Evolutionary conservation across 1,140 invertebrate genomes (phyloP).

Genomic region (Andricus grossulariae): DNA sequence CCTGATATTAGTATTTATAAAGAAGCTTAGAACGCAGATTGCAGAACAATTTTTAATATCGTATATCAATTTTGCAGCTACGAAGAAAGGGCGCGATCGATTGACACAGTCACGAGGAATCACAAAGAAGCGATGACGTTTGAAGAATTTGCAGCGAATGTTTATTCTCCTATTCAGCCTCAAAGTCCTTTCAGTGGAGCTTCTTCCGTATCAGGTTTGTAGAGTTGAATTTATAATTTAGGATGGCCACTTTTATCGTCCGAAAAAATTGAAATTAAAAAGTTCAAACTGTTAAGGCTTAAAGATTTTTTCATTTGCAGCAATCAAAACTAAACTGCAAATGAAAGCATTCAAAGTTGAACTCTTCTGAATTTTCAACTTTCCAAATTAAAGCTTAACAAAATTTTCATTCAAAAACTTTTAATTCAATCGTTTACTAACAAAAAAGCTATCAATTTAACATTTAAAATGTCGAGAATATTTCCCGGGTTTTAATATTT

Average conservation of each 20-base stretch:
- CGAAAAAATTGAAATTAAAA: too few relatives aligned
- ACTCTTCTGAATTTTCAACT: too few relatives aligned
- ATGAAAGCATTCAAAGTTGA: too few relatives aligned
- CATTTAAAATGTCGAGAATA: conserved; percentile 32
- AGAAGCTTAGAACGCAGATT: too few relatives aligned
- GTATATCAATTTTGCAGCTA: conserved; percentile 82
- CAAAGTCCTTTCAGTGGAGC: conserved; percentile 73
- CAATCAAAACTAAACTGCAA: too few relatives aligned
- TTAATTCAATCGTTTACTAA: neutral
- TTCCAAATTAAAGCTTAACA: too few relatives aligned
- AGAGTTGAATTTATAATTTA: conserved; percentile 14
- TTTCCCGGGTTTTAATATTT: too few relatives aligned
- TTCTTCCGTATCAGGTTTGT: conserved; percentile 72
- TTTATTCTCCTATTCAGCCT: conserved; percentile 86
- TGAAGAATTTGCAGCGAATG: conserved; percentile 91
- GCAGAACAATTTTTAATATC: neutral
- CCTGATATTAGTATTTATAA: too few relatives aligned
- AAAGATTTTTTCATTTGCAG: too few relatives aligned
- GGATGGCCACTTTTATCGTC: too few relatives aligned
- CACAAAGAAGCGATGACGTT: conserved; percentile 93
- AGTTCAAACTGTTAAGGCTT: too few relatives aligned
- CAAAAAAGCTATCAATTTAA: conserved; percentile 18
- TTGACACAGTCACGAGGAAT: conserved; percentile 92
- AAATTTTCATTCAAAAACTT: too few relatives aligned
- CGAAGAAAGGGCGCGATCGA: conserved; percentile 90